These are phyloP conservation scores for Rhodeus uyekii DNA, from an alignment of 2,797 vertebrate species.

Conservation along the genomic window DNA sequence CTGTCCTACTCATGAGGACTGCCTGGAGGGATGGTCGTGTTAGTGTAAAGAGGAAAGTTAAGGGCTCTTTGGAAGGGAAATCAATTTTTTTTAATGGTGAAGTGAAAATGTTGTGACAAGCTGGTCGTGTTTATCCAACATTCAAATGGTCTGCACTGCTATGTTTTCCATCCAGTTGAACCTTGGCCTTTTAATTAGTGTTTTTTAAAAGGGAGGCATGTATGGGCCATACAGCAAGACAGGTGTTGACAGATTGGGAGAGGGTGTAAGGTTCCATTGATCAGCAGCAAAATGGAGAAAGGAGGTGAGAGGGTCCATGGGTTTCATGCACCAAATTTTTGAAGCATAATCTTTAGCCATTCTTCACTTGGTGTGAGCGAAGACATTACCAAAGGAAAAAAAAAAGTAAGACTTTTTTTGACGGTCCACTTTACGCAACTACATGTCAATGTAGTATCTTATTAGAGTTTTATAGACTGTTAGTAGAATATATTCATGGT, in stretches of 20 bases:
- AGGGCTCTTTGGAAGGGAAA: slow-evolving; percentile 44
- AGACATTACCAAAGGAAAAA: background rate
- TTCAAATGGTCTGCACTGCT: slow-evolving; percentile 35
- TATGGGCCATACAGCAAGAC: slow-evolving; percentile 48
- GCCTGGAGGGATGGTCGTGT: slow-evolving; percentile 8
- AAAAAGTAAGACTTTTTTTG: background rate
- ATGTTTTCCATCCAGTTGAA: slow-evolving; percentile 59
- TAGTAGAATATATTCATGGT: too few relatives aligned
- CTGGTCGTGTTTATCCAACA: slow-evolving; percentile 51
- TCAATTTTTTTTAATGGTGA: slow-evolving; percentile 28
- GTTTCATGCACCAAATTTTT: background rate
- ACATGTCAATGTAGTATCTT: background rate
- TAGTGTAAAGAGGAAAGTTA: slow-evolving; percentile 26
- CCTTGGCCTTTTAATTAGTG: slow-evolving; percentile 52
- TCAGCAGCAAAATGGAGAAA: slow-evolving; percentile 7
- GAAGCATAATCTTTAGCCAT: background rate
- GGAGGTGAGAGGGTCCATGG: background rate
- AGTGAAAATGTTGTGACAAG: slow-evolving; percentile 61
- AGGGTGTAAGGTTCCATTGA: slow-evolving; percentile 35
- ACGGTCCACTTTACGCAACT: background rate
- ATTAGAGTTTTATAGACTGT: background rate
- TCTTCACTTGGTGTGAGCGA: background rate
- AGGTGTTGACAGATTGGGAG: slow-evolving; percentile 51
- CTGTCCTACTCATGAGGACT: slow-evolving; percentile 24
- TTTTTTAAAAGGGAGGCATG: slow-evolving; percentile 45